Conservation (phyloP, 2,888 invertebrate genomes). For the Drosophila picticornis region DNA sequence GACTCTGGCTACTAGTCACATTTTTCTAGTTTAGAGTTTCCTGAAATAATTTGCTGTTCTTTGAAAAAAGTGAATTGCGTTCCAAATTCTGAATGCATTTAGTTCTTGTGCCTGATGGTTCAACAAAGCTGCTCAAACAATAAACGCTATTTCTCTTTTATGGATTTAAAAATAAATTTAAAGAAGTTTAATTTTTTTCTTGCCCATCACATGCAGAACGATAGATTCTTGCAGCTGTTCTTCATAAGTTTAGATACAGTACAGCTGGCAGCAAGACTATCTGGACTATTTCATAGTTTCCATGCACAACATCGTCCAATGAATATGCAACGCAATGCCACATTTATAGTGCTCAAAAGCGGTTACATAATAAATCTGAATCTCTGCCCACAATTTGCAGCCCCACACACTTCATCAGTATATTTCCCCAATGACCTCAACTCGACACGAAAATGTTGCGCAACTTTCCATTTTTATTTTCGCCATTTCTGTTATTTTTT, state of each 20-base stretch:
- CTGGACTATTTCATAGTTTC: neutral
- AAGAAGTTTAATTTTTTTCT: neutral
- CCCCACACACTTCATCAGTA: conserved; percentile 12
- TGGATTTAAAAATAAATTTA: neutral
- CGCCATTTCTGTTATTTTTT: neutral
- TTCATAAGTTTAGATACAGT: neutral
- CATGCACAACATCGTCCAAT: conserved; percentile 6
- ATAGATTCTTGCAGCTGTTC: neutral
- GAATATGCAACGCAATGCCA: conserved; percentile 10
- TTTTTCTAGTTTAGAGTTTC: neutral
- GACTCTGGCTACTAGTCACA: neutral
- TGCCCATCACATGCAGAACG: neutral
- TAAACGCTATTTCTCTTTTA: neutral
- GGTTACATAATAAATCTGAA: conserved; percentile 46
- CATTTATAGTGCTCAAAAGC: neutral
- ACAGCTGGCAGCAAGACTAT: neutral
- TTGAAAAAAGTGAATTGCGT: neutral
- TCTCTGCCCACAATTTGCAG: conserved; percentile 17
- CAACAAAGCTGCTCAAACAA: neutral
- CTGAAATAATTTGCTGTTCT: neutral
- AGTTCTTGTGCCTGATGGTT: neutral
- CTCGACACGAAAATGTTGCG: conserved; percentile 36
- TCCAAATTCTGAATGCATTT: neutral
- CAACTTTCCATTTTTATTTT: conserved; percentile 32
- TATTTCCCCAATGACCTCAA: conserved; percentile 29